Base-by-base conservation (phyloP, 2,888 invertebrate species). In the Euphydryas editha region DNA sequence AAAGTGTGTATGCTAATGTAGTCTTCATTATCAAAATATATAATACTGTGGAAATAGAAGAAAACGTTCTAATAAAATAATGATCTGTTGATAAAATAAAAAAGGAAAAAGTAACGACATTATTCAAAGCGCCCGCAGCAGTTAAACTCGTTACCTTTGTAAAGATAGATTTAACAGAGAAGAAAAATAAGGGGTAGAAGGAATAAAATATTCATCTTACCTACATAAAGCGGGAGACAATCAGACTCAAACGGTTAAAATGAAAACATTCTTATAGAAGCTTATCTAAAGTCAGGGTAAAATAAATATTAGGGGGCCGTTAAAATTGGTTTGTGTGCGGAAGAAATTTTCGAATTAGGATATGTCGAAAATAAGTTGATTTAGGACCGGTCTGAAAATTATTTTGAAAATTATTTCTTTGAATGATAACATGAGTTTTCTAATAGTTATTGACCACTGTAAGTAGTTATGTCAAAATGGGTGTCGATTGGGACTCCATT, bases 111-210 rank as follows among this genome's bases (percentile, higher is more conserved):
- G 42, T 59, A 55, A 44, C 47, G 30, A 8, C 56, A 37, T 59
- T 59, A 46, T 55, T 44, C 46, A 63, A 59, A 65, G 17, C 51
- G 21, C 20, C 44, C 59, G 56, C 63, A 47, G 44, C 54, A 67
- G 63, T 60, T 56, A 64, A 67, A 59, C 63, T 64, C 59, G 59
- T 67, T 67, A 67, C 59, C 56, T 63, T 63, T 57, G 56, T 56
- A 64, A 67, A 63, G 56, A 56, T 57, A 59, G 20, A 62, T 62
- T 62, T 62, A 62, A 62, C 55, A 39, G 62, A 54, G 49, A 63
- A 67, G 59, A 67, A 64, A 67, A 67, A 59, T 59, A 63, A 67
- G 63, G 67, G 39, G 58, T 46, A 51, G 51, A 58, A 30, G 59
- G 56, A 44, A 63, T 63, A 58, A 67, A 67, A 67, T 67, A 67